Conservation (phyloP, 2,113 vertebrate genomes). For the Herpetotheres cachinnans region DNA sequence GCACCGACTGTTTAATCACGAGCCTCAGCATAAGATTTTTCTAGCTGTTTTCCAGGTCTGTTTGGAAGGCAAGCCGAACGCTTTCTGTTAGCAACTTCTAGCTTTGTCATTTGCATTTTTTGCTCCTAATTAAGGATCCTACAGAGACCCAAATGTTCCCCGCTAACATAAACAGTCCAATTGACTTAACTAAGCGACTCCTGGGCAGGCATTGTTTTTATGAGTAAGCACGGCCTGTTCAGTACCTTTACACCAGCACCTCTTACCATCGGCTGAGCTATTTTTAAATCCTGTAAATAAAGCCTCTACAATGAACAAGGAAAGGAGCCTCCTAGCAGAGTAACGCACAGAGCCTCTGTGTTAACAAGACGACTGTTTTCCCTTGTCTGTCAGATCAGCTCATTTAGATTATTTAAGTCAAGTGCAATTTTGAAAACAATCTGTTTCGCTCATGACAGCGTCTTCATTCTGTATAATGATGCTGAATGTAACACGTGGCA, state of each 20-base stretch:
- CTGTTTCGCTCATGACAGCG: neutral
- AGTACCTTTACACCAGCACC: neutral
- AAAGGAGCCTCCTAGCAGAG: neutral
- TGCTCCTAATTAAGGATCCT: neutral
- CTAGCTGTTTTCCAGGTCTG: neutral
- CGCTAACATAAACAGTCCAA: neutral
- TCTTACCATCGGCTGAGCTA: neutral
- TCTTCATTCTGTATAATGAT: neutral
- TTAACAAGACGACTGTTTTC: neutral
- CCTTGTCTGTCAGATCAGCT: conserved; percentile 25
- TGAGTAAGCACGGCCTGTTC: neutral
- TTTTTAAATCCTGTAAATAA: conserved; percentile 28
- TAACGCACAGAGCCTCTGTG: neutral
- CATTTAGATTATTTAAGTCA: conserved; percentile 29
- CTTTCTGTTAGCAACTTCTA: neutral
- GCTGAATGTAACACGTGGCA: neutral
- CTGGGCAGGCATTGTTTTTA: neutral
- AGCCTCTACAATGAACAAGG: neutral
- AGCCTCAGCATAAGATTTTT: neutral
- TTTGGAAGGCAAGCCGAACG: neutral
- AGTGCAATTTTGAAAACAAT: conserved; percentile 39
- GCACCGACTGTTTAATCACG: neutral
- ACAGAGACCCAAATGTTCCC: neutral
- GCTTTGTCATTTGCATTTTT: neutral
- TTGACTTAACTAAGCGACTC: neutral